Evolutionary conservation across 2,797 vertebrate species (phyloP).

Genomic region (Streptopelia turtur): DNA sequence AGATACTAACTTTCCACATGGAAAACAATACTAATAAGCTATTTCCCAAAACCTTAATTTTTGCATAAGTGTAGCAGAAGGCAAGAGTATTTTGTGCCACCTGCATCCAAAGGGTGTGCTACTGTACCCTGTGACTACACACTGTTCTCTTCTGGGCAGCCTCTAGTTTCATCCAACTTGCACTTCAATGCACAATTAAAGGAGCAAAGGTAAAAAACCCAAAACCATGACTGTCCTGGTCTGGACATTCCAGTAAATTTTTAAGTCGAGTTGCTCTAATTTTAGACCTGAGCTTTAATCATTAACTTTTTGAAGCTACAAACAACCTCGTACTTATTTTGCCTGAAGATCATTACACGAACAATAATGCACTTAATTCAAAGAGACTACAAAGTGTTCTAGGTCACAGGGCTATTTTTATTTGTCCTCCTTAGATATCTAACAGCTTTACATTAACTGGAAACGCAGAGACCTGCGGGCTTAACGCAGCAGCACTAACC

Average conservation of each 20-base stretch:
- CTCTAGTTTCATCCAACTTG: background rate
- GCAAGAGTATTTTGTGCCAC: background rate
- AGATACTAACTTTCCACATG: background rate
- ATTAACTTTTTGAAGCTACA: constrained; percentile 74
- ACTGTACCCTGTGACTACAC: background rate
- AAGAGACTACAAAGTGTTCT: constrained; percentile 73
- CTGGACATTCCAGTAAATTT: constrained; percentile 54
- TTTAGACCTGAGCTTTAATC: constrained; percentile 63
- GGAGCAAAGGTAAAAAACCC: background rate
- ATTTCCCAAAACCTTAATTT: background rate
- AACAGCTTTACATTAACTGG: constrained; percentile 63
- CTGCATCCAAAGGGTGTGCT: background rate
- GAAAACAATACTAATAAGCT: background rate
- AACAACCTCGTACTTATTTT: constrained; percentile 55
- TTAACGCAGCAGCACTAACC: background rate
- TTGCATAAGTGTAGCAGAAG: background rate
- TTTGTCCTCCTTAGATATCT: constrained; percentile 65
- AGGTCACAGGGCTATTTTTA: constrained; percentile 79
- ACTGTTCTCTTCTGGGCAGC: accelerated
- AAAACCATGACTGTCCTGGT: background rate
- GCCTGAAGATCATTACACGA: constrained; percentile 27
- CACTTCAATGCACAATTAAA: background rate
- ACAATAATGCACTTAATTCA: constrained; percentile 69
- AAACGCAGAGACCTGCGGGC: constrained; percentile 12
- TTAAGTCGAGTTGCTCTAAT: constrained; percentile 39